phyloP scores from a whole-genome alignment of 2,797 vertebrate species.

The Neostethus bicornis region DNA sequence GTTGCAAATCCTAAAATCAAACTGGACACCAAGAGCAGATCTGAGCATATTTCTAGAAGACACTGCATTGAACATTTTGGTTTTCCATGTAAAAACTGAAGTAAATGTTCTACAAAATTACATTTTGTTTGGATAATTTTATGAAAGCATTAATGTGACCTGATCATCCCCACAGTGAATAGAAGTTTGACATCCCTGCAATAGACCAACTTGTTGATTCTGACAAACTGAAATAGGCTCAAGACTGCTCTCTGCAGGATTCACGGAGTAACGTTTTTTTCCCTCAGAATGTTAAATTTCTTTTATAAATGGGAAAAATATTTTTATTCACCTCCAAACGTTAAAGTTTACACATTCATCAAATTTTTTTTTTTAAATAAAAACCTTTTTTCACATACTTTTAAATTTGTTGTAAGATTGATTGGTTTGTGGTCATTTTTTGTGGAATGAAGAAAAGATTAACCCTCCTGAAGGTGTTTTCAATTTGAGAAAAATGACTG shows the following conservation, averaged over 20 bases:
- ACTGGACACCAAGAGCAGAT: no score
- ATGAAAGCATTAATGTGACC: no score
- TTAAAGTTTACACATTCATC: not conserved
- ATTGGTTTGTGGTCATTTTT: not conserved
- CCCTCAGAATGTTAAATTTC: not conserved
- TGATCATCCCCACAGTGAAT: no score
- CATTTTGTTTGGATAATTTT: no score
- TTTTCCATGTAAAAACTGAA: no score
- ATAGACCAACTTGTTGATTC: constrained; percentile 52
- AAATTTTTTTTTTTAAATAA: no score
- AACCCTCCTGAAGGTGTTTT: not conserved
- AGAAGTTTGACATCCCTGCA: no score
- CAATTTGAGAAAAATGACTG: not conserved
- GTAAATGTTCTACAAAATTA: no score
- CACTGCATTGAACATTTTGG: no score
- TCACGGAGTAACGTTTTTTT: not conserved
- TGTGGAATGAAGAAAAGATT: not conserved
- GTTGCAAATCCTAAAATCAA: no score
- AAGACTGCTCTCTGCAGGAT: constrained; percentile 68
- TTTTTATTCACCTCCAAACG: not conserved
- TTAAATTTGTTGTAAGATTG: not conserved
- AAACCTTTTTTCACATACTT: not conserved
- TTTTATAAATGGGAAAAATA: not conserved
- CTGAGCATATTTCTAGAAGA: no score
- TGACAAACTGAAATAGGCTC: constrained; percentile 30